Base-by-base conservation (phyloP, 2,113 vertebrate genomes). In the Nibea albiflora region DNA sequence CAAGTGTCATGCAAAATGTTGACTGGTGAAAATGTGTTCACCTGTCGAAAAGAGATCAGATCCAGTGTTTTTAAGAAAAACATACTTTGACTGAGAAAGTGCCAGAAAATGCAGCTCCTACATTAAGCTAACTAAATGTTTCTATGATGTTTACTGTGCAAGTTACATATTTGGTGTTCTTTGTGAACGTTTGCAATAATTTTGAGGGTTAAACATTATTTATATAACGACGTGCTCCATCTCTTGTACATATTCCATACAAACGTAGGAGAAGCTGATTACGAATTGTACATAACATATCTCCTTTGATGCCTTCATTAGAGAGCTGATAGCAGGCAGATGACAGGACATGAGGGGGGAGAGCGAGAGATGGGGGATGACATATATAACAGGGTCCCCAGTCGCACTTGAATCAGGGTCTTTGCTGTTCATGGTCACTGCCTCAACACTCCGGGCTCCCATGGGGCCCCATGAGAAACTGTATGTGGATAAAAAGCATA, bases 1-100 rank as follows among this genome's bases (percentile, higher is more conserved):
- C 81, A 71, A 54, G 81, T 84, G 82, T 53, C 26, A 10, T 35
- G 75, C 0, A 64, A 54, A 63, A 76, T 64, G 20, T 42, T 52
- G 77, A n/a, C 57, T 19, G 4, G 4, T 53, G 49, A 49, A 69
- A 39, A 24, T 31, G 1, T 46, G 22, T 20, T 20, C 22, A 15
- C 4, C 44, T 28, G 57, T 53, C 24, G 3, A 15, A 5, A 1
- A 50, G 7, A 20, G 16, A 24, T 24, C 5, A 3, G 19, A 5
- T 7, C 16, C 11, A 4, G 5, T 15, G 7, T 62, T 46, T 28
- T 8, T 35, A 7, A 7, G 6, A 14, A 31, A 14, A 6, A 42
- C 7, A 60, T 11, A 19, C 19, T 31, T 22, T 57, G 3, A 52
- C 20, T 26, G 46, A 22, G 4, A 50, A 31, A 58, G 47, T 24